These are phyloP conservation scores for Caenorhabditis briggsae DNA, from an alignment of 1,140 invertebrate species.

Conservation along the genomic window DNA sequence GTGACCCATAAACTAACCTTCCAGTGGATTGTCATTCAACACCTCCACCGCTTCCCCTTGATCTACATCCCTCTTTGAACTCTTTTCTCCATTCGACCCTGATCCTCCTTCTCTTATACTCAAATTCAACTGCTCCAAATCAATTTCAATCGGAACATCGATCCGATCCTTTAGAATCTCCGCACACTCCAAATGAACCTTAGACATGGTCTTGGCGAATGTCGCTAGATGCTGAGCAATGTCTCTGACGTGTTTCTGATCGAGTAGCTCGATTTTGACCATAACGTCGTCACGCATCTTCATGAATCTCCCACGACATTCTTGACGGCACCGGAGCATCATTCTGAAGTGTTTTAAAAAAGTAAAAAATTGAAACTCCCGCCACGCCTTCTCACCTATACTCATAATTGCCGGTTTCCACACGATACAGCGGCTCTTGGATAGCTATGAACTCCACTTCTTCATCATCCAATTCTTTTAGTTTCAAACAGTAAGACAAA, in stretches of 20 bases:
- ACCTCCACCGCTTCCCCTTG: background rate
- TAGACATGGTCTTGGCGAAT: constrained; percentile 86
- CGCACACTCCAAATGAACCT: constrained; percentile 83
- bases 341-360: constrained; percentile 56
- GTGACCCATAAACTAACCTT: background rate
- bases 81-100: background rate
- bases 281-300: constrained; percentile 92
- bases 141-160: constrained; percentile 93
- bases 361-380: constrained; percentile 43
- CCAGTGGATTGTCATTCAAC: constrained; percentile 40
- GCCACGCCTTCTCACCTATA: constrained; percentile 83
- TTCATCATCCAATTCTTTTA: constrained; percentile 96
- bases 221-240: constrained; percentile 88
- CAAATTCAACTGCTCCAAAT: constrained; percentile 58
- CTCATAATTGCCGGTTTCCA: constrained; percentile 99
- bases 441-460: constrained; percentile 92
- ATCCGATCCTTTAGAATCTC: constrained; percentile 83
- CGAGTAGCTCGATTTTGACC: constrained; percentile 94
- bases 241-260: constrained; percentile 95
- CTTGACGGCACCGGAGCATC: constrained; percentile 92
- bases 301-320: constrained; percentile 90
- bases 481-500: constrained; percentile 92
- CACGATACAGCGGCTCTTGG: constrained; percentile 95
- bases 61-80: background rate
- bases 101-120: background rate